Conservation (phyloP, 2,888 invertebrate species). For the Aleiodes alternator region DNA sequence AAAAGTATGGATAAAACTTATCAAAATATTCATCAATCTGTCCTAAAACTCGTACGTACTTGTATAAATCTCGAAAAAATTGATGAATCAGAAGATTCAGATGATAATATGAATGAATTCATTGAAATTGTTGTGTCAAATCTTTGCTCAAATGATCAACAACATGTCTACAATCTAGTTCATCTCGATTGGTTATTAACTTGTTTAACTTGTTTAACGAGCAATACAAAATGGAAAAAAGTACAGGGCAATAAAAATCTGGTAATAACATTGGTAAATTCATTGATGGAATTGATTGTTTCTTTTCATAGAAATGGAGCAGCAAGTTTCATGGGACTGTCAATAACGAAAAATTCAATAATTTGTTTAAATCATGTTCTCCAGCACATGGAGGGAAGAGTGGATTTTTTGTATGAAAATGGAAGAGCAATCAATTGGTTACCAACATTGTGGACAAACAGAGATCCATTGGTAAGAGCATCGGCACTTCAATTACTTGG, state of each 20-base stretch:
- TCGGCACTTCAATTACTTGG: conserved; percentile 77
- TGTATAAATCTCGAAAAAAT: conserved; percentile 62
- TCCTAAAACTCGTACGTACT: conserved; percentile 67
- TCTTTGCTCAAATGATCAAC: conserved; percentile 76
- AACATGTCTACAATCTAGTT: conserved; percentile 79
- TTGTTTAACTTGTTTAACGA: conserved; percentile 76
- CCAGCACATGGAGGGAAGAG: conserved; percentile 75
- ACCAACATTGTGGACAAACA: conserved; percentile 75
- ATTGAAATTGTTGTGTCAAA: conserved; percentile 76
- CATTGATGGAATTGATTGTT: conserved; percentile 76
- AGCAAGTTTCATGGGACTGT: conserved; percentile 78
- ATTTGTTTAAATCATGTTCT: conserved; percentile 78
- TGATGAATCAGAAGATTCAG: conserved; percentile 50
- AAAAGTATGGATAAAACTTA: conserved; percentile 63
- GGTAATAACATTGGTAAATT: conserved; percentile 73
- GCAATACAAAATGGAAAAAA: conserved; percentile 68
- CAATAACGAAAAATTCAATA: conserved; percentile 77
- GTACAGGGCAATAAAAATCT: conserved; percentile 74
- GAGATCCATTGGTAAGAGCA: conserved; percentile 78
- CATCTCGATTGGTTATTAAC: conserved; percentile 77
- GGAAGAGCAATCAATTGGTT: conserved; percentile 72
- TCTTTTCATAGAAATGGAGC: conserved; percentile 78
- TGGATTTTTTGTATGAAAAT: conserved; percentile 68
- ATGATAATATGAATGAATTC: conserved; percentile 62
- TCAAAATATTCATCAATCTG: conserved; percentile 68